Conservation (phyloP, 2,113 vertebrate genomes). For the Zootoca vivipara region DNA sequence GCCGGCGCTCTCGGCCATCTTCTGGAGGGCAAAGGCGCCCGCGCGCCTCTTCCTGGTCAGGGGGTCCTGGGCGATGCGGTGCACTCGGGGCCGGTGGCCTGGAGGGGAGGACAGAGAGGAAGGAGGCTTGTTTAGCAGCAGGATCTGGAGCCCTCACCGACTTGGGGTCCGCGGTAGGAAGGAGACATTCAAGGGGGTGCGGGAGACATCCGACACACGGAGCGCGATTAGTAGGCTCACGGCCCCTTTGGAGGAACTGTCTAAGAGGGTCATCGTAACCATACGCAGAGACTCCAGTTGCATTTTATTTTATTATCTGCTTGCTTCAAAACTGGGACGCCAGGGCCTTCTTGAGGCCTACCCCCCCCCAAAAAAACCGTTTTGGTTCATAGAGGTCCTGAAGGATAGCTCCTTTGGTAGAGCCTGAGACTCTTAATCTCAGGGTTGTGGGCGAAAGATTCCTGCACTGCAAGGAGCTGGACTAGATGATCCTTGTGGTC, state of each 20-base stretch:
- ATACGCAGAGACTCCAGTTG: no score
- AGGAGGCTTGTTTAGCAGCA: not conserved
- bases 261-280: no score
- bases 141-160: not conserved
- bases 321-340: not conserved
- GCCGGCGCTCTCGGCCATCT: conserved; percentile 74
- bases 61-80: not conserved
- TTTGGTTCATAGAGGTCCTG: not conserved
- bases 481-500: no score
- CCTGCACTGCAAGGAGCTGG: no score
- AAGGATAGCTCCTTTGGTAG: no score
- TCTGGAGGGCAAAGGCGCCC: not conserved
- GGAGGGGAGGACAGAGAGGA: not conserved
- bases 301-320: no score
- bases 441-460: no score
- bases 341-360: not conserved
- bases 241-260: not conserved
- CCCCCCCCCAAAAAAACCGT: not conserved
- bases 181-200: not conserved
- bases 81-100: not conserved
- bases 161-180: not conserved
- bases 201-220: no score
- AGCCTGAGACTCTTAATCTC: no score
- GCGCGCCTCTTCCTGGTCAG: not conserved
- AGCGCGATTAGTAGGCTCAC: not conserved